A percentile compares a stretch with the other conserved stretches of the same genome.
Evolutionary conservation across 2,888 invertebrate species (phyloP).

Genomic region (Yponomeuta sedellus): DNA sequence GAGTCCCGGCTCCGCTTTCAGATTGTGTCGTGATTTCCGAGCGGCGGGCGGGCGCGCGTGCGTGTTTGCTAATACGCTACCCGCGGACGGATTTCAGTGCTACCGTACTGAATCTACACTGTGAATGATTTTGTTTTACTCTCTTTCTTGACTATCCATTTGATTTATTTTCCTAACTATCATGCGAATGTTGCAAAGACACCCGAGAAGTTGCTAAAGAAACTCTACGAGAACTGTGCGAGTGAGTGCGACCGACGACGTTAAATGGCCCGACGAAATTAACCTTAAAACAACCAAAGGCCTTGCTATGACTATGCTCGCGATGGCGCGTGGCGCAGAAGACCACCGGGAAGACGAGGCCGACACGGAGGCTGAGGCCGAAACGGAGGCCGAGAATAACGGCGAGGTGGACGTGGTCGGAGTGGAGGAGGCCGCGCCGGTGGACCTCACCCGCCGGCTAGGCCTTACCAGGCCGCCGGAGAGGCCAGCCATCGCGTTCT

Average conservation of each 20-base stretch:
- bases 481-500: conserved; percentile 83
- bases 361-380: conserved; percentile 36
- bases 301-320: conserved; percentile 74
- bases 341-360: conserved; percentile 49
- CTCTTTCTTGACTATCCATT: neutral
- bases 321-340: conserved; percentile 69
- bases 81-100: conserved; percentile 41
- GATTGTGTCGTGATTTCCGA: conserved; percentile 45
- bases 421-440: conserved; percentile 68
- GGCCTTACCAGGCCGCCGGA: conserved; percentile 77
- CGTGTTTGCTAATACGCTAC: conserved; percentile 18
- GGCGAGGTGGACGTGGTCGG: conserved; percentile 69
- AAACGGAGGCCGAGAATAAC: conserved; percentile 52
- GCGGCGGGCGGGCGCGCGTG: conserved; percentile 43
- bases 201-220: neutral
- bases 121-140: neutral
- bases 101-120: conserved; percentile 16
- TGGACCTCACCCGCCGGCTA: conserved; percentile 67
- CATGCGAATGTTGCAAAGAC: conserved; percentile 1
- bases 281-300: conserved; percentile 21
- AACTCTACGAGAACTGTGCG: too few species aligned
- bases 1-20: conserved; percentile 34
- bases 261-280: neutral
- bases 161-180: neutral
- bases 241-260: neutral